These are phyloP conservation scores for Rhopalosiphum padi DNA, from an alignment of 1,140 invertebrate species.

Conservation along the genomic window DNA sequence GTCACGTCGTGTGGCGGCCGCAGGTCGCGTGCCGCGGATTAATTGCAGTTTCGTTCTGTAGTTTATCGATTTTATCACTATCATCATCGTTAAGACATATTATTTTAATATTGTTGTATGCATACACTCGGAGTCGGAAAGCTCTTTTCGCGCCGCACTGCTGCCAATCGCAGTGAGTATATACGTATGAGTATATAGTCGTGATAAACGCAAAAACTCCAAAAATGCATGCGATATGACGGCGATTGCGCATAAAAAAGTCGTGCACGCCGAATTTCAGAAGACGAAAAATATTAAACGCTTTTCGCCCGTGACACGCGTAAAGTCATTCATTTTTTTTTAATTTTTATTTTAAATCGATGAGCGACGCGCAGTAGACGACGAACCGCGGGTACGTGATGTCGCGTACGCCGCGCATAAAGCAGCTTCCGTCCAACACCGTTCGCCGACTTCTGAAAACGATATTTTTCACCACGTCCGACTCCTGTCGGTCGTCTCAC, in stretches of 20 bases:
- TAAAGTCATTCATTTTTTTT: not conserved
- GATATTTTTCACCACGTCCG: not conserved
- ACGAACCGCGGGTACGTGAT: too few species aligned
- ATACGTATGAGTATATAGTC: not conserved
- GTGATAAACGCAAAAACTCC: not conserved
- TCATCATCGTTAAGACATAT: not conserved
- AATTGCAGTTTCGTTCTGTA: not conserved
- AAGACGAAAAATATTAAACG: too few species aligned
- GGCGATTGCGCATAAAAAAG: too few species aligned
- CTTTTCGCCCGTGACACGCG: too few species aligned
- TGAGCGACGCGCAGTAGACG: too few species aligned
- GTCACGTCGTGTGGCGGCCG: not conserved
- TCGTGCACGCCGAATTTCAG: too few species aligned
- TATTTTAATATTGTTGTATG: not conserved
- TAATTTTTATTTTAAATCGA: too few species aligned
- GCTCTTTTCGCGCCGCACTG: not conserved
- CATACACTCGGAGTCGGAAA: not conserved
- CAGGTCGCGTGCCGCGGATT: not conserved
- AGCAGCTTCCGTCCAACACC: not conserved
- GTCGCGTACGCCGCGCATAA: too few species aligned
- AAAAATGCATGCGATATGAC: not conserved
- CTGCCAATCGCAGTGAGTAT: not conserved
- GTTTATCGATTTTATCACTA: not conserved
- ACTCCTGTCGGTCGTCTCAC: too few species aligned
- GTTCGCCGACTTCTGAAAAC: not conserved